Evolutionary conservation across 1,140 invertebrate genomes (phyloP).

Genomic region (Venustaconcha ellipsiformis): DNA sequence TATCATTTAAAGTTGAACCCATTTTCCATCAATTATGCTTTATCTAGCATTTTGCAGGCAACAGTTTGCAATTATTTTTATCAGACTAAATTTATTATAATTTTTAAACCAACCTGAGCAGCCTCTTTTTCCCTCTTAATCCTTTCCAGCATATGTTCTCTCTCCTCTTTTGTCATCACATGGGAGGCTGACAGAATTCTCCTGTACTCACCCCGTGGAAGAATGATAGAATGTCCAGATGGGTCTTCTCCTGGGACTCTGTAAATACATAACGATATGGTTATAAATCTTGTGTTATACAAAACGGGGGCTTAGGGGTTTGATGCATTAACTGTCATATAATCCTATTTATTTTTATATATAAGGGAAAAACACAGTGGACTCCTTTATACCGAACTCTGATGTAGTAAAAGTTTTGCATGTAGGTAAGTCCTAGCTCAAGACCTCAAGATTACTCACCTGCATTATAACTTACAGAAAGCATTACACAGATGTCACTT

Average conservation of each 20-base stretch:
- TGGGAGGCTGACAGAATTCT: conserved; percentile 55
- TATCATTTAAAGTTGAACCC: too few species aligned
- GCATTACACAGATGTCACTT: too few species aligned
- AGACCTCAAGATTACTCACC: too few species aligned
- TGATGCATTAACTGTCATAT: background rate
- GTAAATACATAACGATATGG: conserved; percentile 18
- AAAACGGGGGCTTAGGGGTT: background rate
- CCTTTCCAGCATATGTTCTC: conserved; percentile 39
- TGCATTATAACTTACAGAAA: too few species aligned
- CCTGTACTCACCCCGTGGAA: conserved; percentile 54
- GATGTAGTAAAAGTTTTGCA: too few species aligned
- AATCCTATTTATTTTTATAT: background rate
- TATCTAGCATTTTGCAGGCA: too few species aligned
- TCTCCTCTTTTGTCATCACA: conserved; percentile 60
- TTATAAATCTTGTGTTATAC: background rate
- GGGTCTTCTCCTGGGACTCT: conserved; percentile 67
- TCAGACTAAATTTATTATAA: too few species aligned
- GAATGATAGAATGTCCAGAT: conserved; percentile 60
- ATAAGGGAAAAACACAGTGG: too few species aligned
- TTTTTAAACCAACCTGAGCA: conserved; percentile 43
- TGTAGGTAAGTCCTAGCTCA: too few species aligned
- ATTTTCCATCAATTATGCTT: too few species aligned
- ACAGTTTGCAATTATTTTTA: too few species aligned
- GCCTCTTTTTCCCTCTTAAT: conserved; percentile 60
- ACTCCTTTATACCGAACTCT: too few species aligned